Conservation (phyloP, 2,888 invertebrate species). For the Apocheima hispidaria region DNA sequence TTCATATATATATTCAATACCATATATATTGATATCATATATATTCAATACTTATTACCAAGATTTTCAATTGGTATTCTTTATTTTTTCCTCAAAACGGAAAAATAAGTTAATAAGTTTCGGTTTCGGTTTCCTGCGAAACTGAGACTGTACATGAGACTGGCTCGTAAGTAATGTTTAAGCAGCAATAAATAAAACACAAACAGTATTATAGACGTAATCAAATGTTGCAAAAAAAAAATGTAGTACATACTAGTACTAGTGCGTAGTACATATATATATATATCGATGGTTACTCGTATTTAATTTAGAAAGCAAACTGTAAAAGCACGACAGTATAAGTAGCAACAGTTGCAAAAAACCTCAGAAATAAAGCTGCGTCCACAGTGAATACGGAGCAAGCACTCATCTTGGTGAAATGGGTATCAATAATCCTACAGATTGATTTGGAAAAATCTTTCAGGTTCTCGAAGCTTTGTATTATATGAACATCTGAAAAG, state of each 20-base stretch:
- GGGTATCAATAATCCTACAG: conserved; percentile 35
- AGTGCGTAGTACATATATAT: too few species aligned
- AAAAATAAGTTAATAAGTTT: conserved; percentile 10
- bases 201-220: background rate
- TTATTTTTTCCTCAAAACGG: too few species aligned
- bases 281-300: too few species aligned
- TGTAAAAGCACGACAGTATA: conserved; percentile 56
- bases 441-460: conserved; percentile 46
- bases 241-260: too few species aligned
- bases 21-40: too few species aligned
- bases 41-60: too few species aligned
- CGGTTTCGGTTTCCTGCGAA: background rate
- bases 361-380: conserved; percentile 44
- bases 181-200: background rate
- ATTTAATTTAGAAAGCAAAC: conserved; percentile 42
- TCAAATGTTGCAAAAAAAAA: background rate
- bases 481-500: conserved; percentile 30
- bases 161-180: background rate
- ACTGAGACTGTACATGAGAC: background rate
- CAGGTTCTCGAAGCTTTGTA: conserved; percentile 11
- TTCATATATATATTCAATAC: too few species aligned
- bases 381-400: conserved; percentile 52
- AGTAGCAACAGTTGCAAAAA: conserved; percentile 41
- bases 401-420: conserved; percentile 48
- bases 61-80: too few species aligned